These are phyloP conservation scores for Poeciliopsis prolifica DNA, from an alignment of 2,113 vertebrate species.

Conservation along the genomic window DNA sequence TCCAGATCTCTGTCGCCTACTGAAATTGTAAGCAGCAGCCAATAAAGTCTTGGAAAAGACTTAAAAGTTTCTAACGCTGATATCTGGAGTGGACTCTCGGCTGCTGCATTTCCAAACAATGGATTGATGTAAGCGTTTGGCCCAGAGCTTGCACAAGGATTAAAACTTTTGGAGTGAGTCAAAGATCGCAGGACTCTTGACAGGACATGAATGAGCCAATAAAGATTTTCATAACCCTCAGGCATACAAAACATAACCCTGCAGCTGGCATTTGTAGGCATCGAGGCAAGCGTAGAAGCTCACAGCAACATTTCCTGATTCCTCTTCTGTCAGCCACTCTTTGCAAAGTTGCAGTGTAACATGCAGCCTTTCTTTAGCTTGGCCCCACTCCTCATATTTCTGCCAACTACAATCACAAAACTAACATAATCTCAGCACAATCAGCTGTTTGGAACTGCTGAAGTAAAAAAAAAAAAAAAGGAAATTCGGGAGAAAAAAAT, in stretches of 20 bases:
- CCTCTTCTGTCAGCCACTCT: constrained; percentile 15
- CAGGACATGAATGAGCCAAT: constrained; percentile 6
- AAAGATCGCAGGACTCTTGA: constrained; percentile 5
- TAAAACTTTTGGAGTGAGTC: constrained; percentile 4
- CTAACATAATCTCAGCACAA: constrained; percentile 12
- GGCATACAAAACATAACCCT: constrained; percentile 1
- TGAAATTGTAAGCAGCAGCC: constrained; percentile 2
- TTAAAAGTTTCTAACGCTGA: constrained; percentile 5
- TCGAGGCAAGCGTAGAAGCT: constrained; percentile 4
- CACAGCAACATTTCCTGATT: not conserved
- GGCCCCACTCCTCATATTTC: not conserved
- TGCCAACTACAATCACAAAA: not conserved
- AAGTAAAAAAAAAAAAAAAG: not conserved
- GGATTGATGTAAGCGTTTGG: constrained; percentile 2
- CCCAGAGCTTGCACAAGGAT: constrained; percentile 3
- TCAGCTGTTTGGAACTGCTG: constrained; percentile 4
- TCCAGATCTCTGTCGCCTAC: not conserved
- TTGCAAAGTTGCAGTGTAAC: constrained; percentile 13
- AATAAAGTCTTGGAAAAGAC: constrained; percentile 3
- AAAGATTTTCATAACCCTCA: not conserved
- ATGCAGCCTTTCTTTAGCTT: not conserved
- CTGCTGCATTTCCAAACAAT: constrained; percentile 1
- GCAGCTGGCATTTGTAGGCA: constrained; percentile 1
- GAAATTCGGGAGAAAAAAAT: not conserved
- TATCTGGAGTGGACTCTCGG: constrained; percentile 4